phyloP scores from a whole-genome alignment of 2,888 invertebrate genomes.

The Eupithecia dodoneata region DNA sequence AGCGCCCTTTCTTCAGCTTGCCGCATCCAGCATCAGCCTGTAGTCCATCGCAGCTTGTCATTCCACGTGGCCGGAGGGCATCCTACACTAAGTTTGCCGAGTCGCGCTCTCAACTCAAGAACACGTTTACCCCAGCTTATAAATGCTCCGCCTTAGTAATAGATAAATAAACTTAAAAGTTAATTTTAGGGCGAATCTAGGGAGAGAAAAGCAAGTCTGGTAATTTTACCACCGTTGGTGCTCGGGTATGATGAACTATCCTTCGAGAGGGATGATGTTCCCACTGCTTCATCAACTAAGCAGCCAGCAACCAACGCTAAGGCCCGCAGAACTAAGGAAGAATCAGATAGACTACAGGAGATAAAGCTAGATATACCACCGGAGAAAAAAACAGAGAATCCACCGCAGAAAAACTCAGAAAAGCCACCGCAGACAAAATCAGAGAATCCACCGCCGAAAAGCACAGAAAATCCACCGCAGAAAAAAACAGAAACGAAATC shows the following conservation, averaged over 20 bases:
- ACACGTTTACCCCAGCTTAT: no score
- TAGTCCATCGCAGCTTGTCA: no score
- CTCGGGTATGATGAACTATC: constrained; percentile 71
- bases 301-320: neutral
- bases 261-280: constrained; percentile 23
- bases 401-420: no score
- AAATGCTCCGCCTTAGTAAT: no score
- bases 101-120: no score
- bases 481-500: neutral
- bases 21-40: no score
- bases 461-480: neutral
- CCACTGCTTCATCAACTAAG: neutral
- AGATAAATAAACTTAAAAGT: neutral
- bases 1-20: no score
- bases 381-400: neutral
- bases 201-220: constrained; percentile 63
- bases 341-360: neutral
- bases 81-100: no score
- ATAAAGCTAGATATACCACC: neutral
- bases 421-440: neutral
- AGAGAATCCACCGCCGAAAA: neutral
- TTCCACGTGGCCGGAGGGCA: no score
- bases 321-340: neutral
- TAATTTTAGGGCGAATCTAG: constrained; percentile 49
- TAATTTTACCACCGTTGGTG: constrained; percentile 69